Conservation (phyloP, 2,888 invertebrate species). For the Therioaphis trifolii region DNA sequence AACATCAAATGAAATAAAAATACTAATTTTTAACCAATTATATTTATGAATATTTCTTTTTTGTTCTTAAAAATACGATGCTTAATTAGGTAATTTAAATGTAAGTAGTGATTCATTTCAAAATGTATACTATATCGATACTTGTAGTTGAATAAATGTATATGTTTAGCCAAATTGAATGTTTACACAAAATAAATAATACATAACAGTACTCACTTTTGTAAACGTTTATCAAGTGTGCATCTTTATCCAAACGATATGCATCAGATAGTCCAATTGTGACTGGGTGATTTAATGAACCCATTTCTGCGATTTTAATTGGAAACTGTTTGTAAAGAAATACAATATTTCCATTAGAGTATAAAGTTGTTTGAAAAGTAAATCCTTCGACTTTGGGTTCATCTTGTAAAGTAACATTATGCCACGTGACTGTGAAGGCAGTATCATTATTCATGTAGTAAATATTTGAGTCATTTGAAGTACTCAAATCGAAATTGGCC, state of each 20-base stretch:
- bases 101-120: no score
- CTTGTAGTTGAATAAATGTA: no score
- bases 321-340: slow-evolving; percentile 92
- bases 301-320: slow-evolving; percentile 79
- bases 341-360: slow-evolving; percentile 88
- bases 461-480: slow-evolving; percentile 82
- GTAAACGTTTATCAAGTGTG: slow-evolving; percentile 80
- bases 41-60: no score
- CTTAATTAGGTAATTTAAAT: no score
- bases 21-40: no score
- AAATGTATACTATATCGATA: no score
- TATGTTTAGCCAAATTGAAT: no score
- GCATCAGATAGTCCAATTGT: slow-evolving; percentile 98
- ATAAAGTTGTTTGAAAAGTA: slow-evolving; percentile 90
- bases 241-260: slow-evolving; percentile 92
- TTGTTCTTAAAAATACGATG: no score
- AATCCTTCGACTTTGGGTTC: slow-evolving; percentile 80
- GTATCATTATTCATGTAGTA: slow-evolving; percentile 89
- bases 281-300: slow-evolving; percentile 90
- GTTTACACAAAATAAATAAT: slow-evolving; percentile 4
- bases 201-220: slow-evolving; percentile 75
- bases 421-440: slow-evolving; percentile 94
- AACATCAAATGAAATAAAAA: no score
- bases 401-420: slow-evolving; percentile 88
- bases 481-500: slow-evolving; percentile 97